Conservation (phyloP, 1,140 invertebrate genomes). For the Aricia agestis region DNA sequence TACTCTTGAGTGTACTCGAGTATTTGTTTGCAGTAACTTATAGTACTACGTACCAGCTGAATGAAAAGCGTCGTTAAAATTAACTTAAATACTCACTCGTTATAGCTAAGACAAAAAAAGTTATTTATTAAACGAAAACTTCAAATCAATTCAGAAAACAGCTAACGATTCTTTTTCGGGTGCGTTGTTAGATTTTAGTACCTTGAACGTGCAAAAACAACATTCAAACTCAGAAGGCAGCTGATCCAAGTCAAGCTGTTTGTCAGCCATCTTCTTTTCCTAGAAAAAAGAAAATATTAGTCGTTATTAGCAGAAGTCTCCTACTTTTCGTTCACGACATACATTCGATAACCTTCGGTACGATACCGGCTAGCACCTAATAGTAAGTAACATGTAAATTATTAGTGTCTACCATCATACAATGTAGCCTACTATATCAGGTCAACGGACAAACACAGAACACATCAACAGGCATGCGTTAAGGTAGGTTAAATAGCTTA, state of each 20-base stretch:
- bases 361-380: neutral
- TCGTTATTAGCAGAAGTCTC: slow-evolving; percentile 35
- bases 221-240: slow-evolving; percentile 95
- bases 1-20: neutral
- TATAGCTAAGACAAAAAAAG: slow-evolving; percentile 17
- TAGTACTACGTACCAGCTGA: slow-evolving; percentile 7
- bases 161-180: slow-evolving; percentile 17
- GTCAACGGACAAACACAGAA: slow-evolving; percentile 11
- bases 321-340: slow-evolving; percentile 7
- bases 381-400: slow-evolving; percentile 2
- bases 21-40: neutral
- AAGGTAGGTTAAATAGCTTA: slow-evolving; percentile 51
- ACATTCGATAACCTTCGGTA: slow-evolving; percentile 2
- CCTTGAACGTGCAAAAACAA: slow-evolving; percentile 96
- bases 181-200: slow-evolving; percentile 78
- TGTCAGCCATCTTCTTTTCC: slow-evolving; percentile 80
- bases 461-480: slow-evolving; percentile 35
- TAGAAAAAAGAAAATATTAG: slow-evolving; percentile 72
- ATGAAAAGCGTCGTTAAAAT: neutral
- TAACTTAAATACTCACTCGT: slow-evolving; percentile 5
- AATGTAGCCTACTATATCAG: neutral
- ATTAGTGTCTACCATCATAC: neutral
- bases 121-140: slow-evolving; percentile 20
- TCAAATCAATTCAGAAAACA: slow-evolving; percentile 14
- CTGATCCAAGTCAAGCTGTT: slow-evolving; percentile 77